Evolutionary conservation across 1,140 invertebrate species (phyloP).

Genomic region (Rhyzopertha dominica): DNA sequence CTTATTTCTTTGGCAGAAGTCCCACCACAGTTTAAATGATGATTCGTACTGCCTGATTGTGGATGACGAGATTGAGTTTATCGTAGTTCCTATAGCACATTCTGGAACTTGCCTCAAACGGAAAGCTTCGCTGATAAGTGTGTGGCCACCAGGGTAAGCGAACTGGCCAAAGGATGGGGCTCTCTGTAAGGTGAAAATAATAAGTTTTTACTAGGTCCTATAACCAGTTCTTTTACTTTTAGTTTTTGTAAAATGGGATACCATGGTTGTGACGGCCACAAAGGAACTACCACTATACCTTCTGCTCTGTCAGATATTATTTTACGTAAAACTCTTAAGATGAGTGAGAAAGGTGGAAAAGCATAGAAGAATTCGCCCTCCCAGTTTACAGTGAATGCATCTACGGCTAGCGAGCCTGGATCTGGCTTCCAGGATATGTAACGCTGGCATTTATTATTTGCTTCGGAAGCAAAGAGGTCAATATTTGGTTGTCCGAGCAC

Average conservation of each 20-base stretch:
- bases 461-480: slow-evolving; percentile 29
- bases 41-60: not conserved
- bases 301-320: slow-evolving; percentile 25
- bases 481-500: slow-evolving; percentile 22
- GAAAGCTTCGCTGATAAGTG: slow-evolving; percentile 23
- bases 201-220: slow-evolving; percentile 12
- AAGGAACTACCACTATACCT: slow-evolving; percentile 36
- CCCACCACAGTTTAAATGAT: not conserved
- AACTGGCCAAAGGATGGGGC: slow-evolving; percentile 16
- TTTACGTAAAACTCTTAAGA: slow-evolving; percentile 27
- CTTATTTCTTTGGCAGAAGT: not conserved
- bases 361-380: slow-evolving; percentile 6
- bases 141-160: slow-evolving; percentile 30
- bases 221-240: slow-evolving; percentile 7
- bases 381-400: slow-evolving; percentile 24
- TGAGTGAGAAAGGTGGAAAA: slow-evolving; percentile 19
- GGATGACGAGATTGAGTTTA: not conserved
- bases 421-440: slow-evolving; percentile 27
- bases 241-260: slow-evolving; percentile 24
- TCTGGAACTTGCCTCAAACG: not conserved
- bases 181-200: slow-evolving; percentile 22
- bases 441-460: slow-evolving; percentile 27
- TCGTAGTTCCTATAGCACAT: not conserved
- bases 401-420: slow-evolving; percentile 17
- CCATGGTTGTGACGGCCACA: slow-evolving; percentile 38